Percentiles rank a stretch among this genome's conserved stretches.
Conservation (phyloP, 2,888 invertebrate genomes). For the Tenthredo scrophulariae region DNA sequence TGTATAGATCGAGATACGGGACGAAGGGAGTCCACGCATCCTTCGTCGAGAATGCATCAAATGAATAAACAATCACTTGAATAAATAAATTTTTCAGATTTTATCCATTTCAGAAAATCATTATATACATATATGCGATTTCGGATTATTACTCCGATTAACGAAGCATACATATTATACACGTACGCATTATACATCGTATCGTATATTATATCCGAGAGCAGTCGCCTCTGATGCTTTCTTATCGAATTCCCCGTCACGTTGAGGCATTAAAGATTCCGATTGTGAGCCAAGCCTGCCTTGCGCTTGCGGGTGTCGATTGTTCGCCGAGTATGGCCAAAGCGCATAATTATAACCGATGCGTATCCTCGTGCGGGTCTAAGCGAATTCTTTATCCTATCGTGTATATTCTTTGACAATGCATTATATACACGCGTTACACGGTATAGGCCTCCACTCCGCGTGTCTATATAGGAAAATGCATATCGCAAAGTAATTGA, state of each 20-base stretch:
- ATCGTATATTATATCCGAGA: background rate
- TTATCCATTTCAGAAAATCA: too few relatives aligned
- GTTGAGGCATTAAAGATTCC: constrained; percentile 46
- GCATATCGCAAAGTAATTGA: background rate
- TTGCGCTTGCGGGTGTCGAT: background rate
- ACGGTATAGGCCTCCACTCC: too few relatives aligned
- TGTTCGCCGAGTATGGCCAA: constrained; percentile 42
- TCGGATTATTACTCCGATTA: background rate
- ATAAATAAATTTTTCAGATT: too few relatives aligned
- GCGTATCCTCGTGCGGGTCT: background rate
- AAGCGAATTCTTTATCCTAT: background rate
- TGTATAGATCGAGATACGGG: background rate
- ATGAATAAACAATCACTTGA: background rate
- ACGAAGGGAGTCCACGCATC: background rate
- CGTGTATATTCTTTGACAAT: background rate
- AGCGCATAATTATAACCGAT: constrained; percentile 2
- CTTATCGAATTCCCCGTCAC: constrained; percentile 42
- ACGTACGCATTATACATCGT: background rate
- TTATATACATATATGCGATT: background rate
- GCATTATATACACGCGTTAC: background rate
- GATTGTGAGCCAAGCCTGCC: constrained; percentile 23
- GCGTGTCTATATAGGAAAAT: background rate
- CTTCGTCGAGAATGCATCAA: background rate
- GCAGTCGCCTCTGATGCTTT: background rate
- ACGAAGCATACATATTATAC: background rate